Conservation (phyloP, 2,888 invertebrate genomes). For the Nemapogon koenigi region DNA sequence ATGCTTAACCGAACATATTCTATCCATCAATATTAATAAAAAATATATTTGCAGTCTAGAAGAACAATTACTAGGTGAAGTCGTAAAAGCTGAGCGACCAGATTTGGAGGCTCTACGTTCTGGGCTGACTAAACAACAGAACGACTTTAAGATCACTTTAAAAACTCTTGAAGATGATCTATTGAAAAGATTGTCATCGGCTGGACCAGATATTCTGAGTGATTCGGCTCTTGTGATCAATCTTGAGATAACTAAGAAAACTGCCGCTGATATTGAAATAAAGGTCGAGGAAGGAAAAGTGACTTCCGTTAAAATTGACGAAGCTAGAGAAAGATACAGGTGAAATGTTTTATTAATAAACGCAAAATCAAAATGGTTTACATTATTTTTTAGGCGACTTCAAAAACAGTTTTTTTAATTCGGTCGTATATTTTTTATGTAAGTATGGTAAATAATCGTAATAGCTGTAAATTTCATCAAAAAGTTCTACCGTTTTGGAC, state of each 20-base stretch:
- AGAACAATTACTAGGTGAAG: constrained; percentile 91
- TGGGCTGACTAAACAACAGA: constrained; percentile 88
- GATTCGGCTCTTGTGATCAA: constrained; percentile 91
- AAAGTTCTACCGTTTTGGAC: no score
- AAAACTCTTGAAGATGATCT: constrained; percentile 93
- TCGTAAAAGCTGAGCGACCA: constrained; percentile 91
- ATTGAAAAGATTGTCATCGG: constrained; percentile 83
- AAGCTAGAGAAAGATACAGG: constrained; percentile 88
- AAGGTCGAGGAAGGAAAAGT: constrained; percentile 88
- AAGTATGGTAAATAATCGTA: no score
- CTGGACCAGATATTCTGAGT: constrained; percentile 90
- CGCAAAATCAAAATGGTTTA: no score
- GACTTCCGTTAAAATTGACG: constrained; percentile 88
- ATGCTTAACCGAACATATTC: no score
- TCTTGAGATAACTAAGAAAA: constrained; percentile 91
- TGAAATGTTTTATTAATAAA: no score
- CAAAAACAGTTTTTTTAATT: background rate
- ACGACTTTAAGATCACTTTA: constrained; percentile 91
- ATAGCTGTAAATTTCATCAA: no score
- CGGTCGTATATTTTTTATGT: background rate
- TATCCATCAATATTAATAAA: no score
- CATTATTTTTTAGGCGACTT: background rate
- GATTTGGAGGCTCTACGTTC: constrained; percentile 86
- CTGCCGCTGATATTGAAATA: constrained; percentile 86
- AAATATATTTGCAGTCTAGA: constrained; percentile 69